Evolutionary conservation across 2,797 vertebrate genomes (phyloP), one percentile per base, ranked within the genome.

Genomic region (Denticeps clupeoides): DNA sequence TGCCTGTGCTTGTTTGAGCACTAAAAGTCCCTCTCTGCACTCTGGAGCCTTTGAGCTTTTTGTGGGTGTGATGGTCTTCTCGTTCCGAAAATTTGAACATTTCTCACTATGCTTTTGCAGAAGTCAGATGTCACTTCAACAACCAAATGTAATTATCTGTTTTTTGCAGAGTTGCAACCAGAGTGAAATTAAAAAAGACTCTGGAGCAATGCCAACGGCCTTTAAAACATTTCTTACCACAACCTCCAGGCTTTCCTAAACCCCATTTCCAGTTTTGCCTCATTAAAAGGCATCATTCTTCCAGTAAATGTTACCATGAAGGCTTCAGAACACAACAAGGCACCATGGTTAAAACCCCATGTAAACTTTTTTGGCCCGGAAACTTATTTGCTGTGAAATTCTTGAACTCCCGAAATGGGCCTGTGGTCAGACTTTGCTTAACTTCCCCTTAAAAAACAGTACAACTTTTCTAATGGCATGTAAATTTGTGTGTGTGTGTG

Each of bases 311-410:
- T 1, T 1, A 55, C 41, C 24, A 49, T 42, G 41, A 59, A 53
- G 41, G 28, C 27, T 50, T 51, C 49, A 16, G 40, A 54, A 44
- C 16, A 21, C 58, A 41, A 50, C 9, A 38, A 52, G 31, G 24
- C 37, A 22, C 54, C 33, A 43, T 8, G 53, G 56, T 63, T 43
- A 50, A 27, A n/a, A 46, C 33, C 56, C 46, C 53, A 41, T 49
- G 42, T 56, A 53, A 35, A 18, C 43, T 60, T 49, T 58, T 48
- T 61, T 63, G 62, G 65, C 65, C 63, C 59, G 55, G 53, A 43
- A 49, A 43, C 58, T 59, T 63, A 61, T 60, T 64, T 67, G 55
- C 47, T 50, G 15, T 7, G 41, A 62, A 63, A 69, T 65, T 69
- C 62, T 64, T 13, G n/a, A 55, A 54, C 51, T 58, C 47, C 54